Evolutionary conservation across 2,797 vertebrate species (phyloP), one percentile per base, ranked within the genome.

Genomic region (Gymnocypris eckloni): DNA sequence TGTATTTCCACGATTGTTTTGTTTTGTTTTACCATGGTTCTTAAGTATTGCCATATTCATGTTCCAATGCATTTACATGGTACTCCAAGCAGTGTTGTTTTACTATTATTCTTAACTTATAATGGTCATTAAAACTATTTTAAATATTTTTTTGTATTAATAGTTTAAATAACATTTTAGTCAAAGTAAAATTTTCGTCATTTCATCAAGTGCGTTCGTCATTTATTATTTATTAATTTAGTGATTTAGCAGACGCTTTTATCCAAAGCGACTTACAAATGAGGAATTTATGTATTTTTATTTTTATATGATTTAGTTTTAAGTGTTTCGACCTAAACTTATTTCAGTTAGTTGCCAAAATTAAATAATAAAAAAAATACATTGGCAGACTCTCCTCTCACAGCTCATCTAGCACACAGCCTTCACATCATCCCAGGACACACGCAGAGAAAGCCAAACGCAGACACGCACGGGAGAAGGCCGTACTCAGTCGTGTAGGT

Each of bases 381-480:
- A 28, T 28, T 28, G 25, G 28, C 41, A 88, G 90, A 71, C 72
- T 91, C 25, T 92, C 84, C 37, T 92, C 88, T 79, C 86, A 83
- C 73, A 90, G 79, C 43, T 86, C 80, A 3, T 61, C 90, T 5
- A 84, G 72, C 43, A 41, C 82, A n/a, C 76, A 80, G 3, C 69
- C 86, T 4, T 72, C 70, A 61, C 86, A 81, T 79, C 81, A 84
- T 5, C 16, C 77, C 3, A 88, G 94, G 78, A 72, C 89, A 20
- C 92, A 90, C n/a, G 86, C 82, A 1, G 95, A 95, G 89, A 95
- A 95, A 80, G 93, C 88, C 67, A 94, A 88, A 88, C 92, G 95
- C 3, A 93, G 87, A 86, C 91, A 75, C 41, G 87, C 90, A 37
- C 90, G 89, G 37, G 93, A 95, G 25, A 85, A 90, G 10, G 90